Conservation (phyloP, 2,888 invertebrate species). For the Cantharis nigra region DNA sequence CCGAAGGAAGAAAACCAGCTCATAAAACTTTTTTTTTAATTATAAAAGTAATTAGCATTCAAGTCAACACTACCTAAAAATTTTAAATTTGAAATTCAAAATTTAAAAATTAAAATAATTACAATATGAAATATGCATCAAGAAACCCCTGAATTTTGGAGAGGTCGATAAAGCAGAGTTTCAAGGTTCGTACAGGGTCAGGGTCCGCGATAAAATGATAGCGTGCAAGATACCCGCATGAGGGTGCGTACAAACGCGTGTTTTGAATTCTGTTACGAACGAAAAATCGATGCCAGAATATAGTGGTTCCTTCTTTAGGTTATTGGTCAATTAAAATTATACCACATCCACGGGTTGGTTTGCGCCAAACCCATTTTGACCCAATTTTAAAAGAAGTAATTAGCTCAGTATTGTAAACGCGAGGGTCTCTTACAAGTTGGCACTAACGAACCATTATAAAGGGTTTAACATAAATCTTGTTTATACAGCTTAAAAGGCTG, state of each 20-base stretch:
- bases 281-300: slow-evolving; percentile 16
- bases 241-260: slow-evolving; percentile 24
- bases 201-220: slow-evolving; percentile 20
- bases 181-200: slow-evolving; percentile 22
- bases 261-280: slow-evolving; percentile 11
- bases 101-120: background rate
- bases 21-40: background rate
- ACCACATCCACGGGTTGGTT: background rate
- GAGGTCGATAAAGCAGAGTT: slow-evolving; percentile 19
- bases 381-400: background rate
- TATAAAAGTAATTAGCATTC: background rate
- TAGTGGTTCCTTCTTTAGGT: background rate
- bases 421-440: slow-evolving; percentile 10
- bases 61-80: background rate
- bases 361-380: background rate
- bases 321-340: background rate
- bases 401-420: background rate
- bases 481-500: slow-evolving; percentile 17
- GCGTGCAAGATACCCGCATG: slow-evolving; percentile 5
- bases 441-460: slow-evolving; percentile 25
- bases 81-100: background rate
- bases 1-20: background rate
- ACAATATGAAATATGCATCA: background rate
- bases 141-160: slow-evolving; percentile 1
- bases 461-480: slow-evolving; percentile 27